These are phyloP conservation scores for Lasaia peninsularis DNA, from an alignment of 1,140 invertebrate genomes.

Conservation along the genomic window DNA sequence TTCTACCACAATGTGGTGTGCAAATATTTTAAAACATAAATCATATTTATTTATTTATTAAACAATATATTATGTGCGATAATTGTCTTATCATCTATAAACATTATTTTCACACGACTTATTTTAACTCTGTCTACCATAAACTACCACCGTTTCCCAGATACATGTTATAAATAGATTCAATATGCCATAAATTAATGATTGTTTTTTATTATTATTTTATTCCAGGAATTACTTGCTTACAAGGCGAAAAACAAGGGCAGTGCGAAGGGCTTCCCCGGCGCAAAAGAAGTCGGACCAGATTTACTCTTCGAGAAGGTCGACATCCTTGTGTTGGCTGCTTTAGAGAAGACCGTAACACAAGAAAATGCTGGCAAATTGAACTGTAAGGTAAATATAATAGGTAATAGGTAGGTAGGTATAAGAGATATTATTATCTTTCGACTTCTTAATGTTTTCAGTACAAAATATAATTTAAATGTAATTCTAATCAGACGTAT, in stretches of 20 bases:
- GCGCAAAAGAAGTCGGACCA: slow-evolving; percentile 80
- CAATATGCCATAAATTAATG: too few relatives aligned
- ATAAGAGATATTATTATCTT: neutral
- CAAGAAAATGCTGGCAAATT: slow-evolving; percentile 86
- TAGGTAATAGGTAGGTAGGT: neutral
- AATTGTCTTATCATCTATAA: too few relatives aligned
- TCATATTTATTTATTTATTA: too few relatives aligned
- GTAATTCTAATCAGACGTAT: too few relatives aligned
- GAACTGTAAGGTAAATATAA: slow-evolving; percentile 85
- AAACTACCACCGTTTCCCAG: too few relatives aligned
- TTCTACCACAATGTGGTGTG: too few relatives aligned
- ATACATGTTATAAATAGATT: too few relatives aligned
- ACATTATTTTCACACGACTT: too few relatives aligned
- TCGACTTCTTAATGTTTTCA: neutral
- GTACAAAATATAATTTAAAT: too few relatives aligned
- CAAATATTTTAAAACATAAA: too few relatives aligned
- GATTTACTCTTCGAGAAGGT: slow-evolving; percentile 85
- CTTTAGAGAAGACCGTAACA: slow-evolving; percentile 89
- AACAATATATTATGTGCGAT: too few relatives aligned
- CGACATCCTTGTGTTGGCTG: slow-evolving; percentile 93
- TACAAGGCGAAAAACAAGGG: slow-evolving; percentile 80
- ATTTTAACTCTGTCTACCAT: too few relatives aligned
- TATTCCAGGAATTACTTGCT: slow-evolving; percentile 69
- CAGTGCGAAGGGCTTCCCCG: slow-evolving; percentile 86
- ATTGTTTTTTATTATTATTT: neutral